These are phyloP conservation scores for Trachelus troglodyta DNA, from an alignment of 2,888 invertebrate genomes.

Conservation along the genomic window DNA sequence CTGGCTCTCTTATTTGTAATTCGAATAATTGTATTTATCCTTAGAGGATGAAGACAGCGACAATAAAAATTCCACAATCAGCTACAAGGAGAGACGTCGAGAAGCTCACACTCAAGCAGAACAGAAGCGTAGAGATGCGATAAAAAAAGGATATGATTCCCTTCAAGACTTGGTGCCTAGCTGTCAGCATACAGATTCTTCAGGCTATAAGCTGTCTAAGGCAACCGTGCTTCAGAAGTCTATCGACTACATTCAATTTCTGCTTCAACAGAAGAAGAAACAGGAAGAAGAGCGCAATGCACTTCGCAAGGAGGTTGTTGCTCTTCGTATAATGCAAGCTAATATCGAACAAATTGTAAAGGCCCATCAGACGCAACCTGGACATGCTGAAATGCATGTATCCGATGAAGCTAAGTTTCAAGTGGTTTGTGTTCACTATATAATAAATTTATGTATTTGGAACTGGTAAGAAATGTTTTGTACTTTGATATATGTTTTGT, in stretches of 20 bases:
- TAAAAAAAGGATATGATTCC: conserved; percentile 96
- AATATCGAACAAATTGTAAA: conserved; percentile 97
- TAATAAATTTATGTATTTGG: too few species aligned
- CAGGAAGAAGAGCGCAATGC: conserved; percentile 95
- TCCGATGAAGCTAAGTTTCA: conserved; percentile 97
- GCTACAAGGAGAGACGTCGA: conserved; percentile 92
- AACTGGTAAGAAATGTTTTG: not conserved
- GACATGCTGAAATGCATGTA: conserved; percentile 87
- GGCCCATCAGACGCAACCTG: conserved; percentile 92
- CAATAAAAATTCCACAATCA: conserved; percentile 74
- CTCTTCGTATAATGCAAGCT: conserved; percentile 86
- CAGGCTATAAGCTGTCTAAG: conserved; percentile 95
- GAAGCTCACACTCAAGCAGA: conserved; percentile 98
- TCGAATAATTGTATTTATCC: conserved; percentile 27
- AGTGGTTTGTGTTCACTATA: conserved; percentile 73
- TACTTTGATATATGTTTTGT: conserved; percentile 15
- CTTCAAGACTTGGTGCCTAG: conserved; percentile 93
- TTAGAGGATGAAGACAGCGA: conserved; percentile 75
- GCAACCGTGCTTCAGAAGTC: conserved; percentile 95
- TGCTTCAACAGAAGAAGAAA: conserved; percentile 90
- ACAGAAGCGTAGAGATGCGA: conserved; percentile 95
- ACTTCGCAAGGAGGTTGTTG: conserved; percentile 90
- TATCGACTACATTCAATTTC: conserved; percentile 92
- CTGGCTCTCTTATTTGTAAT: not conserved
- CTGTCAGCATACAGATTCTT: conserved; percentile 91